Evolutionary conservation across 2,888 invertebrate genomes (phyloP), one percentile per base, ranked within the genome.

Genomic region (Thyatira batis): DNA sequence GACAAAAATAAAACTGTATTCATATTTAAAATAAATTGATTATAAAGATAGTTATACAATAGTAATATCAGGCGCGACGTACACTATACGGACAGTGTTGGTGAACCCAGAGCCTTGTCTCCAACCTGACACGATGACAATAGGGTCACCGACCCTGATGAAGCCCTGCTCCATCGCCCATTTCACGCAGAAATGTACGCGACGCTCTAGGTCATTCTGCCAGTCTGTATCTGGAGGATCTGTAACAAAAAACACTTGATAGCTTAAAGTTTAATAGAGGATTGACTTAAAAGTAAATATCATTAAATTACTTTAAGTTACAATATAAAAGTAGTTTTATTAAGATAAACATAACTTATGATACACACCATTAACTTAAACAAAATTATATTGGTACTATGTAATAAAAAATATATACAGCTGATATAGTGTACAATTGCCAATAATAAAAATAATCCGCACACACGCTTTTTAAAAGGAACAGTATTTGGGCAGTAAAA

Each of bases 111-210:
- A 86, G 0, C 95, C 95, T 54, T 94, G 93, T 63, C 93, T 93
- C 93, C 95, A 95, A 0, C 96, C 95, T n/a, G 94, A 95, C 11
- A 97, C 92, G 17, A 95, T 83, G 20, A 97, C 92, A 3, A 97
- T 74, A 0, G 94, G 93, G 73, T 97, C 96, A 0, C 95, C 95
- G 10, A 92, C 88, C 62, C 93, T 89, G 28, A 97, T 87, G 72
- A 95, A 95, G 0, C 94, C 94, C 39, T 89, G 84, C 9, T 86
- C 84, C 77, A 94, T 93, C 4, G 94, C 95, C 80, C 94, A 94
- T 50, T 93, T 93, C 6, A 93, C 87, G 25, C 93, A 93, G 56
- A 92, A 92, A 57, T 92, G 93, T 1, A 95, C 85, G 2, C 95
- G 92, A 20, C 86, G 85, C 50, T 95, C 94, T 0, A 95, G 85